phyloP scores from a whole-genome alignment of 2,797 vertebrate genomes.

The Masticophis lateralis region DNA sequence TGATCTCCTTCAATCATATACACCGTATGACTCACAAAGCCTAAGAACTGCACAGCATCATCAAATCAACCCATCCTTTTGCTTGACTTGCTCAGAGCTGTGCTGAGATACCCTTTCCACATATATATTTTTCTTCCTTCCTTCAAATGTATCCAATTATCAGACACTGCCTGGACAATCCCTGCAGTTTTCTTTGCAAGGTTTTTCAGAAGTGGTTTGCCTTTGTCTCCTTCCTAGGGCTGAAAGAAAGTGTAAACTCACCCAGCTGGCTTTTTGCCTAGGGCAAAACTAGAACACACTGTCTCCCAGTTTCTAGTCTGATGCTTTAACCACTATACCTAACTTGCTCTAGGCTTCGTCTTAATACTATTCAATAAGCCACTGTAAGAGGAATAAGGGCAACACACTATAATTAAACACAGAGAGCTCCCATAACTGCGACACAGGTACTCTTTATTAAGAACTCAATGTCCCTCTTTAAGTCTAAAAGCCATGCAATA shows the following conservation, averaged over 20 bases:
- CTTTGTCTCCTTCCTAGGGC: background rate
- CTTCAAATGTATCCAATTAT: background rate
- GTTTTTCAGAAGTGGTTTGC: background rate
- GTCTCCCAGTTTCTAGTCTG: background rate
- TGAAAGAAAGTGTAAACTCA: background rate
- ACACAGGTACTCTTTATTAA: conserved; percentile 7
- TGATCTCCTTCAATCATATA: background rate
- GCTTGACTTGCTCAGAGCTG: background rate
- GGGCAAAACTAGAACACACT: background rate
- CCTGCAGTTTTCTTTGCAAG: background rate
- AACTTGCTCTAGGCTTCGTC: background rate
- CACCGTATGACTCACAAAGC: background rate
- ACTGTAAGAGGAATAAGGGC: background rate
- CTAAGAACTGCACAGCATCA: background rate
- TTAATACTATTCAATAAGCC: background rate
- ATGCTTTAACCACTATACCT: background rate
- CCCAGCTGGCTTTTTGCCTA: background rate
- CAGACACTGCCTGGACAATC: background rate
- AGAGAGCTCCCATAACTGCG: background rate
- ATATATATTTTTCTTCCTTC: background rate
- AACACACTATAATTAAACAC: background rate
- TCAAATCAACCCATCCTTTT: background rate
- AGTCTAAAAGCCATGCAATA: background rate
- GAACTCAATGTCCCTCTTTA: conserved; percentile 12
- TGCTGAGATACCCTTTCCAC: background rate